Percentiles rank a stretch among this genome's conserved stretches.
phyloP scores from a whole-genome alignment of 2,888 invertebrate species.

The Polyommatus icarus region DNA sequence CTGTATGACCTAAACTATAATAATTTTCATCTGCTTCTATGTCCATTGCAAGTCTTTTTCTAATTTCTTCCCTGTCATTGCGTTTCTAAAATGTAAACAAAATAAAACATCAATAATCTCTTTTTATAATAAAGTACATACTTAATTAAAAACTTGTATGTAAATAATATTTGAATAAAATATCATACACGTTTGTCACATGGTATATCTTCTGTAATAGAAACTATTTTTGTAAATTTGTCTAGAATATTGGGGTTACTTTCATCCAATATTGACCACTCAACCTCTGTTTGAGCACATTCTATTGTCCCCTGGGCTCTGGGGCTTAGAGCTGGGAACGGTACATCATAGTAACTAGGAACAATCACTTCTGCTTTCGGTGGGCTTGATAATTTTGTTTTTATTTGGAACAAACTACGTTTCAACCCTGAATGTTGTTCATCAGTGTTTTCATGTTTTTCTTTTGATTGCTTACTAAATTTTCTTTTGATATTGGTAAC shows the following conservation, averaged over 20 bases:
- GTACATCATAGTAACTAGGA: constrained; percentile 56
- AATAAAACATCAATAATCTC: constrained; percentile 17
- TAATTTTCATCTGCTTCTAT: constrained; percentile 86
- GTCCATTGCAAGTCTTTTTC: constrained; percentile 92
- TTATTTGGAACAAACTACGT: constrained; percentile 61
- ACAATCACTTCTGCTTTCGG: constrained; percentile 46
- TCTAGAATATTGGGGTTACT: constrained; percentile 72
- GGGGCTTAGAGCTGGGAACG: constrained; percentile 70
- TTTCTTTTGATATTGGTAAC: constrained; percentile 68
- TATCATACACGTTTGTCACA: constrained; percentile 21
- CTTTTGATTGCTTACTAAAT: constrained; percentile 64
- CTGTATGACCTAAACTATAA: constrained; percentile 79
- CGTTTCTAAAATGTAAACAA: constrained; percentile 84
- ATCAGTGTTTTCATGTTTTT: constrained; percentile 51
- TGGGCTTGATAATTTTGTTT: constrained; percentile 59
- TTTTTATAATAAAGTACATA: background rate
- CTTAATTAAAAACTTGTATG: background rate
- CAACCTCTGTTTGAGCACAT: constrained; percentile 72
- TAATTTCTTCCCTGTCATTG: constrained; percentile 95
- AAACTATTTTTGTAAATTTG: constrained; percentile 73
- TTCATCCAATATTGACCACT: constrained; percentile 78
- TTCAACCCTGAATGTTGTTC: constrained; percentile 61
- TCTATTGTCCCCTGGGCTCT: constrained; percentile 74
- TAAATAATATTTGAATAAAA: constrained; percentile 12
- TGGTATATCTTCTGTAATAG: constrained; percentile 50